These are phyloP conservation scores for Hemicordylus capensis DNA, from an alignment of 2,113 vertebrate genomes.

Conservation along the genomic window DNA sequence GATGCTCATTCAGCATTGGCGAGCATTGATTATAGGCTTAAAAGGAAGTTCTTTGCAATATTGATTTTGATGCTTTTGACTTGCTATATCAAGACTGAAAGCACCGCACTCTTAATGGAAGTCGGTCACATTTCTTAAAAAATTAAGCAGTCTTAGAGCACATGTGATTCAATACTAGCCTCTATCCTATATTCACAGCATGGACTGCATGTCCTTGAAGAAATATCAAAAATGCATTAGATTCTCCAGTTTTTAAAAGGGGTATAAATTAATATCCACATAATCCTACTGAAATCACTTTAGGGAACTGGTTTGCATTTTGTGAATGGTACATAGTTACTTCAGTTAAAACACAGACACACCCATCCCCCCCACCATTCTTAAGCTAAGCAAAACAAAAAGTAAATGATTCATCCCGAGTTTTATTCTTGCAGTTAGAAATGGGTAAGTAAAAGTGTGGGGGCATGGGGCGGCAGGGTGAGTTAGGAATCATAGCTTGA, in stretches of 20 bases:
- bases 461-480: too few species aligned
- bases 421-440: not conserved
- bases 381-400: not conserved
- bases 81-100: slow-evolving; percentile 51
- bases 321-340: not conserved
- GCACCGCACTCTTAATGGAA: slow-evolving; percentile 53
- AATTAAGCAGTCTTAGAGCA: slow-evolving; percentile 53
- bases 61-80: slow-evolving; percentile 57
- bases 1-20: slow-evolving; percentile 70
- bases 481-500: not conserved
- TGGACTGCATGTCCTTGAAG: slow-evolving; percentile 26
- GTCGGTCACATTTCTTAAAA: slow-evolving; percentile 61
- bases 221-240: slow-evolving; percentile 36
- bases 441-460: too few species aligned
- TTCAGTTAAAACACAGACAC: not conserved
- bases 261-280: not conserved
- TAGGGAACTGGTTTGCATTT: not conserved
- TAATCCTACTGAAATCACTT: not conserved
- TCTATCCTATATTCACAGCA: not conserved
- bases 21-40: slow-evolving; percentile 74
- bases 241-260: not conserved
- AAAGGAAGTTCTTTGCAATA: slow-evolving; percentile 67
- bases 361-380: not conserved
- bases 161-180: slow-evolving; percentile 11
- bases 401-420: not conserved